Percentiles rank a stretch among this genome's conserved stretches.
Conservation (phyloP, 2,797 vertebrate species). For the Emys orbicularis region DNA sequence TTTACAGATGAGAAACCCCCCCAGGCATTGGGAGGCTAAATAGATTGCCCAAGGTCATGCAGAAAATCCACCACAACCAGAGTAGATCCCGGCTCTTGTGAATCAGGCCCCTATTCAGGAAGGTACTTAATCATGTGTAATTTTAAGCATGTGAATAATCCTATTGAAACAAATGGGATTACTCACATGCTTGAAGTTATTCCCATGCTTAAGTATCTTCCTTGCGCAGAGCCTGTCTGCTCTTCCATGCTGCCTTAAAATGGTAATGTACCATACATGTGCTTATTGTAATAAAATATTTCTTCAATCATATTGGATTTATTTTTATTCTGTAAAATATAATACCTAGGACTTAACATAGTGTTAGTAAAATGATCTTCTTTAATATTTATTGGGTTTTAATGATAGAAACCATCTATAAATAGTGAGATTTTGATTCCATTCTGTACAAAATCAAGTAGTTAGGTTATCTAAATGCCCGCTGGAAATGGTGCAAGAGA, state of each 20-base stretch:
- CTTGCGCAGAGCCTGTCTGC: neutral
- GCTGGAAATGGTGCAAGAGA: neutral
- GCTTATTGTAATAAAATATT: too few species aligned
- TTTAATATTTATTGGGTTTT: neutral
- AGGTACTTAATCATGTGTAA: neutral
- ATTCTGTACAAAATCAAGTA: neutral
- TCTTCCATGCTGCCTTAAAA: neutral
- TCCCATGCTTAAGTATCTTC: neutral
- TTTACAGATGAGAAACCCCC: neutral
- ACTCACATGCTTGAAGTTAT: neutral
- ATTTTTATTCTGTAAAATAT: neutral
- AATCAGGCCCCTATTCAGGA: neutral
- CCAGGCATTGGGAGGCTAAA: neutral
- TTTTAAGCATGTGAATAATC: neutral
- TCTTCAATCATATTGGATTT: neutral
- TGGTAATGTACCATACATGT: too few species aligned
- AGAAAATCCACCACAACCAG: neutral
- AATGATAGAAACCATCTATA: neutral
- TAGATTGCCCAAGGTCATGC: neutral
- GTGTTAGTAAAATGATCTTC: neutral
- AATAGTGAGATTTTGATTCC: neutral
- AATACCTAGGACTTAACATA: neutral
- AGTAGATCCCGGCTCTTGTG: accelerated
- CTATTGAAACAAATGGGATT: too few species aligned
- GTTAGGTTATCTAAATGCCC: neutral